These are phyloP conservation scores for Sericinus montela DNA, from an alignment of 2,888 invertebrate species.

Conservation along the genomic window DNA sequence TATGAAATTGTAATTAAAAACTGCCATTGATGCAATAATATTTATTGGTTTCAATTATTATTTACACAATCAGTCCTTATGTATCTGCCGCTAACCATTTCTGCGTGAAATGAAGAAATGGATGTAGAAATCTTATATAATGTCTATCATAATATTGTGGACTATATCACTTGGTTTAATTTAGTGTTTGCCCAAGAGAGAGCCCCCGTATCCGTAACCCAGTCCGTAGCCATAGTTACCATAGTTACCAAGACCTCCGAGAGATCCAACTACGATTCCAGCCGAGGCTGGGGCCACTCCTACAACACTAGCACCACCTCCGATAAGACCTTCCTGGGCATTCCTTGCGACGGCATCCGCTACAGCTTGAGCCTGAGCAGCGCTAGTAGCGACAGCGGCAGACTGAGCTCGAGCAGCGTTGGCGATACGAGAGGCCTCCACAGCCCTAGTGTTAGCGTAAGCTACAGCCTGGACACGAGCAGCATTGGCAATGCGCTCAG, in stretches of 20 bases:
- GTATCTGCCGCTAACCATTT: constrained; percentile 68
- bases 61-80: constrained; percentile 45
- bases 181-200: constrained; percentile 28
- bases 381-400: constrained; percentile 51
- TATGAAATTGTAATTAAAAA: not conserved
- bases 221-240: constrained; percentile 20
- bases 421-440: constrained; percentile 67
- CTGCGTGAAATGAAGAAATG: constrained; percentile 52
- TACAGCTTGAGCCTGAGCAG: constrained; percentile 59
- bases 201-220: constrained; percentile 25
- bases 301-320: constrained; percentile 33
- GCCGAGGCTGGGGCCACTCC: constrained; percentile 30
- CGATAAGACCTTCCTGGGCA: constrained; percentile 57
- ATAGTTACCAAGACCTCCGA: constrained; percentile 17
- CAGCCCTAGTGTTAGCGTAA: constrained; percentile 63
- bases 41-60: constrained; percentile 28
- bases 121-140: constrained; percentile 56
- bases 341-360: constrained; percentile 58
- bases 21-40: constrained; percentile 21
- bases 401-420: constrained; percentile 55
- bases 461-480: constrained; percentile 67
- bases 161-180: constrained; percentile 23
- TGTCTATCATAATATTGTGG: constrained; percentile 26
- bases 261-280: constrained; percentile 25
- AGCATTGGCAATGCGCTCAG: constrained; percentile 60